These are phyloP conservation scores for Myopa tessellatipennis DNA, from an alignment of 2,888 invertebrate species.

Conservation along the genomic window DNA sequence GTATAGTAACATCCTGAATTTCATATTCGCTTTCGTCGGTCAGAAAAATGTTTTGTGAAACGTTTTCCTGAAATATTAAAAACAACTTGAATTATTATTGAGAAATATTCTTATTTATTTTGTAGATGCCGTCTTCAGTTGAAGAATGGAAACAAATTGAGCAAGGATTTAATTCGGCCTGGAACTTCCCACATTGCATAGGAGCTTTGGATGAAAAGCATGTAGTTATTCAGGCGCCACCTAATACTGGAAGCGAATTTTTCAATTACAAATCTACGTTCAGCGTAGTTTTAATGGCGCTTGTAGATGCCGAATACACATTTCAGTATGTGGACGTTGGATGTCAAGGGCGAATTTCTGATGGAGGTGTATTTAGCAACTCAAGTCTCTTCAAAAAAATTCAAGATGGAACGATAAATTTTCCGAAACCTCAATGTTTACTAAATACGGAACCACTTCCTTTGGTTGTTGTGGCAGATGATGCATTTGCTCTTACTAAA, in stretches of 20 bases:
- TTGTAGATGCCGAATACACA: constrained; percentile 2
- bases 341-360: constrained; percentile 3
- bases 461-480: too few relatives aligned
- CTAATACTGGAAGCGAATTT: too few relatives aligned
- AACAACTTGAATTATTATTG: not conserved
- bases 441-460: too few relatives aligned
- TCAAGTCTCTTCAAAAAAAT: constrained; percentile 5
- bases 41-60: not conserved
- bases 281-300: constrained; percentile 1
- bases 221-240: not conserved
- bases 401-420: not conserved
- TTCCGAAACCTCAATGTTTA: too few relatives aligned
- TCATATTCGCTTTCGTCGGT: not conserved
- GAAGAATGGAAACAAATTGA: constrained; percentile 9
- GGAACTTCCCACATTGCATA: constrained; percentile 1
- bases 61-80: constrained; percentile 1
- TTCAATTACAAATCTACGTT: not conserved
- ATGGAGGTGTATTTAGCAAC: constrained; percentile 1
- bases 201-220: not conserved
- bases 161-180: not conserved
- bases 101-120: constrained; percentile 4
- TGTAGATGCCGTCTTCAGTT: constrained; percentile 14
- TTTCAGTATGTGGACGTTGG: constrained; percentile 1
- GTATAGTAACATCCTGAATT: not conserved
- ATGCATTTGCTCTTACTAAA: too few relatives aligned